These are phyloP conservation scores for Drosophila dunni DNA, from an alignment of 1,140 invertebrate species.

Conservation along the genomic window DNA sequence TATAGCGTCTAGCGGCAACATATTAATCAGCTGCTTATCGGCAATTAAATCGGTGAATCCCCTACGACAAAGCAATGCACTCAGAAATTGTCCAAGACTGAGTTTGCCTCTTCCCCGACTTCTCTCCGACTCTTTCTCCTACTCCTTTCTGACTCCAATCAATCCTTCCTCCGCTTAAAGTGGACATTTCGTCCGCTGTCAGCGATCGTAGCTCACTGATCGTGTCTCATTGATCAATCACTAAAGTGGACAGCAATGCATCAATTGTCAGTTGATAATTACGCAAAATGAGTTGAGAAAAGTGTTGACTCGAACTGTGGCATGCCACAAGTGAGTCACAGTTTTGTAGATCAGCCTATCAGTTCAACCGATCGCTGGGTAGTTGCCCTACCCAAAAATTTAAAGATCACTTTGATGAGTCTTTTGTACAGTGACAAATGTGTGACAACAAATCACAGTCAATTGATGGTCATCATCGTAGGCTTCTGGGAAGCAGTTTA, in stretches of 20 bases:
- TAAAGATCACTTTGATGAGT: constrained; percentile 43
- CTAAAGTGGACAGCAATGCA: constrained; percentile 60
- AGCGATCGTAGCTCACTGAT: constrained; percentile 18
- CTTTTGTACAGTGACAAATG: constrained; percentile 78
- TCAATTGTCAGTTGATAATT: constrained; percentile 55
- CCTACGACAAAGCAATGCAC: constrained; percentile 38
- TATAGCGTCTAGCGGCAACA: constrained; percentile 46
- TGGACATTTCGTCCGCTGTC: constrained; percentile 42
- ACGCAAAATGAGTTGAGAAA: constrained; percentile 41
- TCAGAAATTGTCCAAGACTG: constrained; percentile 11
- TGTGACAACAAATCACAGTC: constrained; percentile 72
- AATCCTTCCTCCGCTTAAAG: constrained; percentile 11
- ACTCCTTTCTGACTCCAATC: not conserved
- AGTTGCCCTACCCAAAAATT: constrained; percentile 22
- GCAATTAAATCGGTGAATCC: constrained; percentile 37
- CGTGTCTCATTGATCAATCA: constrained; percentile 21
- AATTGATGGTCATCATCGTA: constrained; percentile 53
- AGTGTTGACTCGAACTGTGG: constrained; percentile 61
- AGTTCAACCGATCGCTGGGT: constrained; percentile 1
- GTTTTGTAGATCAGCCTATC: constrained; percentile 62
- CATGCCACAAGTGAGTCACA: constrained; percentile 56
- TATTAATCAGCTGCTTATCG: constrained; percentile 69
- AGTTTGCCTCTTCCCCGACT: not conserved
- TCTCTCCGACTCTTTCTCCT: not conserved
- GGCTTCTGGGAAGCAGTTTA: constrained; percentile 1